A percentile compares a stretch with the other conserved stretches of the same genome.
phyloP scores from a whole-genome alignment of 1,140 invertebrate species.

The Paraescarpia echinospica region DNA sequence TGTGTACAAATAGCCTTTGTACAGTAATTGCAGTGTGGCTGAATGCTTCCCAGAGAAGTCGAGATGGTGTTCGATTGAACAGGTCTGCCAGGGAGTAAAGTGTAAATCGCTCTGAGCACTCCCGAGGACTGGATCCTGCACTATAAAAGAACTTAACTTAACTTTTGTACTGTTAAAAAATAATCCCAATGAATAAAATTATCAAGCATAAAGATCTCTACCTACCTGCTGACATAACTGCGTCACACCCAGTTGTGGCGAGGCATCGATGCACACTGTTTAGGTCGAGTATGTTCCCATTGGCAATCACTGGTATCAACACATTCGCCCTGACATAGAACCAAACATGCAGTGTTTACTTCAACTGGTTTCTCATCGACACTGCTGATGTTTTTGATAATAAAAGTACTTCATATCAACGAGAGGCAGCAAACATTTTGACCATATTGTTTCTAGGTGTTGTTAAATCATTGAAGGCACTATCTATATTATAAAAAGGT shows the following conservation, averaged over 20 bases:
- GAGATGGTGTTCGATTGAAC: no score
- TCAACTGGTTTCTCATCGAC: background rate
- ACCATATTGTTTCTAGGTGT: background rate
- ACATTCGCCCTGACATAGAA: conserved; percentile 50
- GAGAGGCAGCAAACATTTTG: background rate
- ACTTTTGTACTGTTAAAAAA: no score
- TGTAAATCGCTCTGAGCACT: no score
- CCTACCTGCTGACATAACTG: conserved; percentile 27
- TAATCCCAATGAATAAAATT: no score
- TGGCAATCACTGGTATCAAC: conserved; percentile 91
- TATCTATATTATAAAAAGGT: no score
- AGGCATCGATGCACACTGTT: conserved; percentile 86
- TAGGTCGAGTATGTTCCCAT: conserved; percentile 94
- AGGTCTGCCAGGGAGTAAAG: no score
- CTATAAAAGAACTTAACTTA: no score
- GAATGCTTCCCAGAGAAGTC: no score
- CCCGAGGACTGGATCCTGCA: no score
- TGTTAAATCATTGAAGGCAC: no score
- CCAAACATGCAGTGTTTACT: background rate
- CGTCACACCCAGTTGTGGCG: conserved; percentile 70
- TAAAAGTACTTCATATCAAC: background rate
- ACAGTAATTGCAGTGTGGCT: no score
- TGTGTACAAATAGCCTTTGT: no score
- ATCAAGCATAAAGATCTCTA: background rate
- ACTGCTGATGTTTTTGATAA: background rate